A percentile compares a stretch with the other conserved stretches of the same genome.
Evolutionary conservation across 1,140 invertebrate genomes (phyloP).

Genomic region (Ericerus pela): DNA sequence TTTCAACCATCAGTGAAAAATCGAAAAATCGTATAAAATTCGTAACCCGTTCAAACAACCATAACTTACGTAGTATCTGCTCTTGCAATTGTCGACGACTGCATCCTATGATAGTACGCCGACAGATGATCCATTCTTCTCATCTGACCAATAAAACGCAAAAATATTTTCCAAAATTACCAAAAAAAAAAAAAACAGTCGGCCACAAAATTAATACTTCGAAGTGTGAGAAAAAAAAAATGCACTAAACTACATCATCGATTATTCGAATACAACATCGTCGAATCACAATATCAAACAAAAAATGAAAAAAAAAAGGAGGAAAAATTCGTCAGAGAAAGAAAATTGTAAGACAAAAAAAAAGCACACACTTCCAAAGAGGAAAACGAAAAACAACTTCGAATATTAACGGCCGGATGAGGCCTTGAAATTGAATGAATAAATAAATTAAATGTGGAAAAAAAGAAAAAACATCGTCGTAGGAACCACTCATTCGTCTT

Average conservation of each 20-base stretch:
- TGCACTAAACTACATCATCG: no score
- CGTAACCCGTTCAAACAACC: no score
- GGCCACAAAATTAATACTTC: no score
- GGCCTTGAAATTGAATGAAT: background rate
- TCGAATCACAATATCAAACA: background rate
- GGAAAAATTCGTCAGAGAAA: background rate
- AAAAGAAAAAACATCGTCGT: background rate
- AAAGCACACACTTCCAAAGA: background rate
- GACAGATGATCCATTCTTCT: background rate
- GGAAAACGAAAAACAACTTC: background rate
- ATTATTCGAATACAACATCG: background rate
- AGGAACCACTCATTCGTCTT: background rate
- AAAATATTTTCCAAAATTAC: background rate
- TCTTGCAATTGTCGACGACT: background rate
- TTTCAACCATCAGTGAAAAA: no score
- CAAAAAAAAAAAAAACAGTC: no score
- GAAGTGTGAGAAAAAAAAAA: no score
- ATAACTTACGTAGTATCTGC: slow-evolving; percentile 3
- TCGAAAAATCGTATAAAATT: no score
- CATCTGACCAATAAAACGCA: background rate
- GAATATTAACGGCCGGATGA: slow-evolving; percentile 9
- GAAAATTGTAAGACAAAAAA: background rate
- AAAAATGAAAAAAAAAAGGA: background rate
- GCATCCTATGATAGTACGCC: slow-evolving; percentile 1
- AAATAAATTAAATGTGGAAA: background rate